A percentile compares a stretch with the other conserved stretches of the same genome.
Evolutionary conservation across 2,797 vertebrate species (phyloP).

Genomic region (Anolis apletophallus): DNA sequence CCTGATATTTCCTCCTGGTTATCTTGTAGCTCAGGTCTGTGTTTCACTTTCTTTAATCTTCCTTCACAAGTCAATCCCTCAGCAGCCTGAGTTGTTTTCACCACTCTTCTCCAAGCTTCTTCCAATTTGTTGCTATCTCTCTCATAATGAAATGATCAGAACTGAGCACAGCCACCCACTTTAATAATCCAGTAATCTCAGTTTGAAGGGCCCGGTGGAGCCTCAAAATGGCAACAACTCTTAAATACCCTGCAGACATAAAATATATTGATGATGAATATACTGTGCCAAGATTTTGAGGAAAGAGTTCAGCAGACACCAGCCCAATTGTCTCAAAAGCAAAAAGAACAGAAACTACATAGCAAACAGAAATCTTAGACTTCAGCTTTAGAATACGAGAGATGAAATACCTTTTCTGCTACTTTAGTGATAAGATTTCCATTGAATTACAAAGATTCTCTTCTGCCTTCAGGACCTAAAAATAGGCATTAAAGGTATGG

Average conservation of each 20-base stretch:
- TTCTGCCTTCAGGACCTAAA: no score
- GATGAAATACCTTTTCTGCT: neutral
- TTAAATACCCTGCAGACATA: neutral
- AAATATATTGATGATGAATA: constrained; percentile 12
- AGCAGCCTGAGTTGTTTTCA: neutral
- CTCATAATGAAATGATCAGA: constrained; percentile 9
- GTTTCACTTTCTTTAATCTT: constrained; percentile 43
- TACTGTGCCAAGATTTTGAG: constrained; percentile 11
- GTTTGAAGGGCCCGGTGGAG: constrained; percentile 21
- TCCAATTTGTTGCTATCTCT: constrained; percentile 36
- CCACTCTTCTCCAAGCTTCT: constrained; percentile 4
- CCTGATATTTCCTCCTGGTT: neutral
- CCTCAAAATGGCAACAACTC: neutral
- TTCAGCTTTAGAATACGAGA: neutral
- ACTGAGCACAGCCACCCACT: constrained; percentile 6
- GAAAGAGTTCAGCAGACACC: neutral
- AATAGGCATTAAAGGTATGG: no score
- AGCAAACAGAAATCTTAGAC: neutral
- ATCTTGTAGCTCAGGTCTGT: neutral
- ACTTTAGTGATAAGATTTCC: fast-evolving
- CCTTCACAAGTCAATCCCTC: neutral
- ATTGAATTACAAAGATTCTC: fast-evolving
- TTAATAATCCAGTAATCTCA: constrained; percentile 42
- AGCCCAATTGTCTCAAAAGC: neutral
- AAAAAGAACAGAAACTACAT: neutral